These are phyloP conservation scores for Sycobia sp. DNA, from an alignment of 1,140 invertebrate genomes.

Conservation along the genomic window DNA sequence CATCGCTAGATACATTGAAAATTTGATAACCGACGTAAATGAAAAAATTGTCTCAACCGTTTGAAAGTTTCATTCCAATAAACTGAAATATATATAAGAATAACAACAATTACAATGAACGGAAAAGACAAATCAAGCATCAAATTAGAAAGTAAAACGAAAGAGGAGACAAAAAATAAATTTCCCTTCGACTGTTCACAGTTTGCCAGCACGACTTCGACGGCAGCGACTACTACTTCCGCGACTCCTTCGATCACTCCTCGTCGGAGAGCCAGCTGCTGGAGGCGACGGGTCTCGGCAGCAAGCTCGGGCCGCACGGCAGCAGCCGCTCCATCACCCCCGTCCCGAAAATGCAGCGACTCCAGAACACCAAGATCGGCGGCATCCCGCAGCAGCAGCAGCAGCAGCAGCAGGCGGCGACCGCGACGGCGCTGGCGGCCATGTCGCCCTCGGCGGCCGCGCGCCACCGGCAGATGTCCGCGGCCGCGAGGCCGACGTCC, in stretches of 20 bases:
- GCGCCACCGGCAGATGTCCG: slow-evolving; percentile 27
- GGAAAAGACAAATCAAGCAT: too few relatives aligned
- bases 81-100: too few relatives aligned
- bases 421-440: slow-evolving; percentile 11
- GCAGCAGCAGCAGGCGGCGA: slow-evolving; percentile 29
- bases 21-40: too few relatives aligned
- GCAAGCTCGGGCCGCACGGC: slow-evolving; percentile 41
- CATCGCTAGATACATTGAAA: too few relatives aligned
- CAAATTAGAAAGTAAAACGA: too few relatives aligned
- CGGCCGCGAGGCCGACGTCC: too few relatives aligned
- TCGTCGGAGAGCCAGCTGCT: slow-evolving; percentile 74
- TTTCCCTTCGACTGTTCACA: slow-evolving; percentile 30
- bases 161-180: too few relatives aligned
- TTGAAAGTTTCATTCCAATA: too few relatives aligned
- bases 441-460: slow-evolving; percentile 1
- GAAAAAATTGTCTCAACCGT: too few relatives aligned
- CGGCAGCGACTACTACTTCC: slow-evolving; percentile 70
- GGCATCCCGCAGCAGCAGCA: slow-evolving; percentile 42
- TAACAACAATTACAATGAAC: too few relatives aligned
- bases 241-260: slow-evolving; percentile 79
- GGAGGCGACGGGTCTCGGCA: slow-evolving; percentile 47
- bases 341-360: slow-evolving; percentile 65
- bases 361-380: slow-evolving; percentile 60
- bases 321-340: slow-evolving; percentile 60
- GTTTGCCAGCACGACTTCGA: slow-evolving; percentile 54